These are phyloP conservation scores for Phlogophora meticulosa DNA, from an alignment of 2,888 invertebrate species.

Conservation along the genomic window DNA sequence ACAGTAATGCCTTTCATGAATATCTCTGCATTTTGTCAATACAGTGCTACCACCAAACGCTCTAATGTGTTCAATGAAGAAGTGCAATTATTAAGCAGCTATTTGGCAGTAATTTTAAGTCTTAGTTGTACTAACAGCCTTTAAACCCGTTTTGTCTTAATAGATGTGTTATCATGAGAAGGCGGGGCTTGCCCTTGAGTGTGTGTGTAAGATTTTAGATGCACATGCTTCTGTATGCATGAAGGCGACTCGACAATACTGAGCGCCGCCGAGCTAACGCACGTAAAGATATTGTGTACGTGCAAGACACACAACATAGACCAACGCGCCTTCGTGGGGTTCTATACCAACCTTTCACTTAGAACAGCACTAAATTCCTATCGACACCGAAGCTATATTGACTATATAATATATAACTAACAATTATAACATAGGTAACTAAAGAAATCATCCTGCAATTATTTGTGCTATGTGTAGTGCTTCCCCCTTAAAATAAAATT, in stretches of 20 bases:
- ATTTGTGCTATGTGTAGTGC: constrained; percentile 46
- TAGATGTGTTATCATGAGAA: too few relatives aligned
- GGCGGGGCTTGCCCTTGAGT: too few relatives aligned
- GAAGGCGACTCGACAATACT: too few relatives aligned
- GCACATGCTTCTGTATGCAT: too few relatives aligned
- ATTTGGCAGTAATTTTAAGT: constrained; percentile 55
- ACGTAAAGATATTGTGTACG: too few relatives aligned
- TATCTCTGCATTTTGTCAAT: constrained; percentile 37
- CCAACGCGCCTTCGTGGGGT: too few relatives aligned
- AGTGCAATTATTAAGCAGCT: constrained; percentile 59
- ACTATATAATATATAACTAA: background rate
- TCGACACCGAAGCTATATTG: background rate
- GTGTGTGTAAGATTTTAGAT: too few relatives aligned
- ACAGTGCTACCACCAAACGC: constrained; percentile 51
- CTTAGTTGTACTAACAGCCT: constrained; percentile 40
- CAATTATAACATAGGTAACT: background rate
- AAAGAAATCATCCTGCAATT: constrained; percentile 7
- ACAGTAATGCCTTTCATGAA: constrained; percentile 36
- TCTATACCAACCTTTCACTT: background rate
- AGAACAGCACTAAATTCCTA: background rate
- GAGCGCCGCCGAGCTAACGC: too few relatives aligned
- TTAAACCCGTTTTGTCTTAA: background rate
- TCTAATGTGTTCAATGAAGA: constrained; percentile 53
- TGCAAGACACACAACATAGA: too few relatives aligned
- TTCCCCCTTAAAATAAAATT: constrained; percentile 8